phyloP scores from a whole-genome alignment of 1,140 invertebrate genomes.

The Carcinoscorpius rotundicauda region DNA sequence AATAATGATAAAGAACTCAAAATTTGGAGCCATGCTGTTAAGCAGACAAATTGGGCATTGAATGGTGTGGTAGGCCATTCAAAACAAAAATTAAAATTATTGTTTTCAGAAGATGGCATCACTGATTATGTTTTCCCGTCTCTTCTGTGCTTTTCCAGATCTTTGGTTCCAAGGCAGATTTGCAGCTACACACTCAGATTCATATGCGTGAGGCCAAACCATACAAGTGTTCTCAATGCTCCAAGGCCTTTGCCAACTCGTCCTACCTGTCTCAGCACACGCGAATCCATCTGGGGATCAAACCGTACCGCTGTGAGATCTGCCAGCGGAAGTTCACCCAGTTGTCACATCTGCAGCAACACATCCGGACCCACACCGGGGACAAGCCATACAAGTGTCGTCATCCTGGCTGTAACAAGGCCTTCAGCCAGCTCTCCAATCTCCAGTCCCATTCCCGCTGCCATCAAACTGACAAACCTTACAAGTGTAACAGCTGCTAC shows the following conservation, averaged over 20 bases:
- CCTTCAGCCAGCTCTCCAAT: conserved; percentile 95
- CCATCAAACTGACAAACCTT: conserved; percentile 94
- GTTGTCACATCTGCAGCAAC: conserved; percentile 94
- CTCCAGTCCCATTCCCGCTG: conserved; percentile 93
- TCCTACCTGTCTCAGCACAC: conserved; percentile 98
- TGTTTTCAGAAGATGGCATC: too few species aligned
- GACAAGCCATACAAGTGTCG: conserved; percentile 97
- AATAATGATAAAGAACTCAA: too few species aligned
- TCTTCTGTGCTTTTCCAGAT: conserved; percentile 53
- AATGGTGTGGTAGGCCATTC: conserved; percentile 22
- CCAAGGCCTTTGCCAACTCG: conserved; percentile 97
- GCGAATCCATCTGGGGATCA: conserved; percentile 81
- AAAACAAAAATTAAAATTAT: neutral
- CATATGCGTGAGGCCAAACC: conserved; percentile 98
- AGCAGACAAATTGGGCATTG: conserved; percentile 4
- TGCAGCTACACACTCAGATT: conserved; percentile 92
- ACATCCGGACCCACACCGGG: conserved; percentile 94
- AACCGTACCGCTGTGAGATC: conserved; percentile 63
- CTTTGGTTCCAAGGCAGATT: conserved; percentile 91
- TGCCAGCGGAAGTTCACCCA: conserved; percentile 98
- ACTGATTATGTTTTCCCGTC: neutral
- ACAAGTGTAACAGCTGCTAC: conserved; percentile 95
- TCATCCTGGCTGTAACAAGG: conserved; percentile 93
- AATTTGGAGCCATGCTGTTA: too few species aligned
- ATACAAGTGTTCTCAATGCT: conserved; percentile 97